These are phyloP conservation scores for Acanthosepion pharaonis DNA, from an alignment of 2,888 invertebrate species.

Conservation along the genomic window DNA sequence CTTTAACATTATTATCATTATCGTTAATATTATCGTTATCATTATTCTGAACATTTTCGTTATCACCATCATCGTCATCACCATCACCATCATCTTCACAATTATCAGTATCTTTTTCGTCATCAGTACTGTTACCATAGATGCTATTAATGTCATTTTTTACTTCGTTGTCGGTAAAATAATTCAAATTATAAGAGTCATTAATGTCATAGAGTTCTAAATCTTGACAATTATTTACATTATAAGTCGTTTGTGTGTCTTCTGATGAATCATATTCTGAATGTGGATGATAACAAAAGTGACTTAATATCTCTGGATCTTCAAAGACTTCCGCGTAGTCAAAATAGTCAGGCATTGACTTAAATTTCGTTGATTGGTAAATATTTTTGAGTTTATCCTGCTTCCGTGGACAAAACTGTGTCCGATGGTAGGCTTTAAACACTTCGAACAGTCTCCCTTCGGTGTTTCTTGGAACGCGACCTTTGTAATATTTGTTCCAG, in stretches of 20 bases:
- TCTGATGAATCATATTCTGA: background rate
- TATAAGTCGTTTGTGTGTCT: background rate
- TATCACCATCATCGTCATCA: no score
- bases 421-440: background rate
- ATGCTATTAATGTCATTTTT: no score
- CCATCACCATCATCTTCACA: no score
- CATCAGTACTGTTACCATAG: no score
- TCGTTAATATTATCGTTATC: no score
- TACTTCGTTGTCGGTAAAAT: no score
- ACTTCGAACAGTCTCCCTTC: background rate
- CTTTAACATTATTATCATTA: no score
- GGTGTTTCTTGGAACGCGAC: background rate
- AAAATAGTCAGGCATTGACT: background rate
- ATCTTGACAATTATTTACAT: no score
- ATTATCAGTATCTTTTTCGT: no score
- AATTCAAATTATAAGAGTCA: no score
- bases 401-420: background rate
- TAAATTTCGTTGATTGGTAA: background rate
- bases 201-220: no score
- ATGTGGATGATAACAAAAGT: background rate
- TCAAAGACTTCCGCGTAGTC: background rate
- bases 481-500: slow-evolving; percentile 12
- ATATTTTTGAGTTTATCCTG: background rate
- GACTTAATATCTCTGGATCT: background rate
- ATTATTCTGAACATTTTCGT: no score